Evolutionary conservation across 2,888 invertebrate genomes (phyloP), one percentile per base, ranked within the genome.

Genomic region (Eristalinus aeneus): DNA sequence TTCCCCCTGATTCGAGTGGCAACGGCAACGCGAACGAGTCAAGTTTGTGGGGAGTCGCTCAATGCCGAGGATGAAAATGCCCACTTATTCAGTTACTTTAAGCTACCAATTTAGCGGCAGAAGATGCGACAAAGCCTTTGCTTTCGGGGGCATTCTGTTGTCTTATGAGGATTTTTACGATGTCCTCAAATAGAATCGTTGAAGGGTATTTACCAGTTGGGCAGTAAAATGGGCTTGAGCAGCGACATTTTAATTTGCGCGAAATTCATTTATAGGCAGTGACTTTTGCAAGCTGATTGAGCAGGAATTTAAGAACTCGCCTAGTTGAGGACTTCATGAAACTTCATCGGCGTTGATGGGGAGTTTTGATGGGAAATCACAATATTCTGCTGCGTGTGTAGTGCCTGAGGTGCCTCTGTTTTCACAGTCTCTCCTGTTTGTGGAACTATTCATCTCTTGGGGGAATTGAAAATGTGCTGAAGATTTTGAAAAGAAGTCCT

Each of bases 31-130:
- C n/a, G n/a, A n/a, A n/a, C n/a, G n/a, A n/a, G n/a, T n/a, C n/a
- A n/a, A n/a, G n/a, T n/a, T n/a, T n/a, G n/a, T n/a, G 60, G 27
- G 53, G 67, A 46, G 61, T 68, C 75, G 61, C 60, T 75, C 32
- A 75, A 56, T 61, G 67, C 67, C 32, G 53, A 34, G 67, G 68
- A 53, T 53, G 60, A 68, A 53, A 67, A 60, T 3, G 36, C 22
- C 20, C 0, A 58, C 39, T 67, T 31, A 71, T 71, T 71, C 31
- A 60, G 58, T 4, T 27, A 6, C 22, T 75, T 74, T 46, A 65
- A 65, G 31, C 56, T 31, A 16, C 39, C 31, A 74, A 65, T 74
- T 58, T 39, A 58, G 46, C 10, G 65, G 31, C 58, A 27, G 20
- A 16, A 39, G 12, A 31, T 23, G 22, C 58, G 22, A 58, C 1